Evolutionary conservation across 1,140 invertebrate species (phyloP).

Genomic region (Muscidifurax raptorellus): DNA sequence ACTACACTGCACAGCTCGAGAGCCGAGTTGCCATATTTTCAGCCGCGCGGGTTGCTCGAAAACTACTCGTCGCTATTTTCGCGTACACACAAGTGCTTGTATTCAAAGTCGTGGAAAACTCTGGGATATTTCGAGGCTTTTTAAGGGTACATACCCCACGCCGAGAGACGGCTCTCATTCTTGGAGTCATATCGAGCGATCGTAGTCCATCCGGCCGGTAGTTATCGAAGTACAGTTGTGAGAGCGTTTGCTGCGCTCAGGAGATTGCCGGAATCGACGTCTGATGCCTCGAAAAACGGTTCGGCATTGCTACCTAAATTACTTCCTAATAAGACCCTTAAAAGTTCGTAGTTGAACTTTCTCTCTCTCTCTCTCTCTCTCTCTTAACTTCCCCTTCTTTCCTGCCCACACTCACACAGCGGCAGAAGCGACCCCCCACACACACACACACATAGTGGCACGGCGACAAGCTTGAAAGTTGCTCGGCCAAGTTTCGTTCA

Average conservation of each 20-base stretch:
- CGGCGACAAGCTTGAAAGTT: slow-evolving; percentile 26
- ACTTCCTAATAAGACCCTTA: slow-evolving; percentile 39
- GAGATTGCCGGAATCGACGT: slow-evolving; percentile 9
- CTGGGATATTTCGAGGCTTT: no score
- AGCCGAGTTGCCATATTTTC: no score
- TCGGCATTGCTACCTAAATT: not conserved
- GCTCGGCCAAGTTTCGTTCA: slow-evolving; percentile 28
- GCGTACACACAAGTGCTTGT: no score
- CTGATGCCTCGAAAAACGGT: not conserved
- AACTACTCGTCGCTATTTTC: no score
- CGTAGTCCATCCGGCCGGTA: not conserved
- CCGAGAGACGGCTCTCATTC: not conserved
- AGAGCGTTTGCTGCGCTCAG: not conserved
- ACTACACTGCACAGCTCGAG: no score
- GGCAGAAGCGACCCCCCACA: no score
- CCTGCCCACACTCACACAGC: no score
- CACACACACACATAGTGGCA: not conserved
- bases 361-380: not conserved
- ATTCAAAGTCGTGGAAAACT: no score
- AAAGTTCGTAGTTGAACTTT: slow-evolving; percentile 17
- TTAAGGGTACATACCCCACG: no score
- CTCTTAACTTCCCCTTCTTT: not conserved
- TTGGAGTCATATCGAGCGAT: not conserved
- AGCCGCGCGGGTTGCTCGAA: no score
- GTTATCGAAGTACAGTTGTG: not conserved